Evolutionary conservation across 2,888 invertebrate species (phyloP).

Genomic region (Drosophila fungiperda): DNA sequence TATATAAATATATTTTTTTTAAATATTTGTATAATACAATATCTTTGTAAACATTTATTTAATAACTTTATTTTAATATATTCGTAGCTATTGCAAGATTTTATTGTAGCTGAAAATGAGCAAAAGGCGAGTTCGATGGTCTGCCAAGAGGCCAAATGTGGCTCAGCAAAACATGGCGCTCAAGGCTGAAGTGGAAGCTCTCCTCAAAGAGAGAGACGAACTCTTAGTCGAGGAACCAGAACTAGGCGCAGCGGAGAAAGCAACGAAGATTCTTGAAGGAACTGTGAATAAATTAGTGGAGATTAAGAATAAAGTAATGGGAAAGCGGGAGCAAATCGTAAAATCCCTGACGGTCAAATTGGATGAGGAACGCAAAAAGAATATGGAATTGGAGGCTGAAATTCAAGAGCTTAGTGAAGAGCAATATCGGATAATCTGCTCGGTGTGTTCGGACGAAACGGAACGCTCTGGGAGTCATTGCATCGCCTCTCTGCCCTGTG

Average conservation of each 20-base stretch:
- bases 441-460: background rate
- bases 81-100: too few relatives aligned
- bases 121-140: rapidly evolving
- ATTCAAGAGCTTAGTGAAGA: rapidly evolving
- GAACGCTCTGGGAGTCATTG: rapidly evolving
- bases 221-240: background rate
- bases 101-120: background rate
- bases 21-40: too few relatives aligned
- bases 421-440: rapidly evolving
- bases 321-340: rapidly evolving
- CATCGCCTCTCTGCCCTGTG: background rate
- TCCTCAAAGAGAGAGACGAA: background rate
- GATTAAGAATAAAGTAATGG: too few relatives aligned
- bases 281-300: rapidly evolving
- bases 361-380: too few relatives aligned
- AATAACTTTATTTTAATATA: too few relatives aligned
- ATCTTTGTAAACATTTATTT: too few relatives aligned
- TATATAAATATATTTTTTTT: background rate
- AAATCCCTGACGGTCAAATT: rapidly evolving
- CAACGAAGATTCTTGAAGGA: background rate
- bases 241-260: rapidly evolving
- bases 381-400: rapidly evolving
- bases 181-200: background rate
- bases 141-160: background rate
- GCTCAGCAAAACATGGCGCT: background rate